Evolutionary conservation across 2,888 invertebrate species (phyloP).

Genomic region (Diadegma fenestrale): DNA sequence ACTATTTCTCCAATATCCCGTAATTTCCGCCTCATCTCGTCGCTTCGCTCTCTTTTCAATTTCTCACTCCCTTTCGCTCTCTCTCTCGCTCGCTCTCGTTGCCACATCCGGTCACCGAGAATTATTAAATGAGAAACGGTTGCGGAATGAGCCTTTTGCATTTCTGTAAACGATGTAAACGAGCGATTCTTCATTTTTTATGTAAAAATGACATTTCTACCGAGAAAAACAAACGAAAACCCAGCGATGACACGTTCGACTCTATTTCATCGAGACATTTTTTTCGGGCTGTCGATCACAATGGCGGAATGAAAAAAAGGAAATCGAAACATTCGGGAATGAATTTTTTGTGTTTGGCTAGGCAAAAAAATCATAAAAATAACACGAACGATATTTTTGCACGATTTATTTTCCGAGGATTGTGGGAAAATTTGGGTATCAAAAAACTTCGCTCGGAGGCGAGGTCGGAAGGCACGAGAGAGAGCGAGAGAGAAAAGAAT

Average conservation of each 20-base stretch:
- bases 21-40: constrained; percentile 76
- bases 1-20: constrained; percentile 80
- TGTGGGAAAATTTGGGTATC: not conserved
- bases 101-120: constrained; percentile 45
- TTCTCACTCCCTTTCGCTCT: constrained; percentile 32
- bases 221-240: not conserved
- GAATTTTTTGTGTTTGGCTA: not conserved
- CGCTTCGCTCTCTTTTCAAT: constrained; percentile 31
- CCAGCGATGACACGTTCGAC: not conserved
- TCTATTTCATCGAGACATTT: not conserved
- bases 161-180: constrained; percentile 19
- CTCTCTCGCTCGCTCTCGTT: constrained; percentile 8
- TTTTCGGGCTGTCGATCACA: not conserved
- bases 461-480: constrained; percentile 26
- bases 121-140: constrained; percentile 64
- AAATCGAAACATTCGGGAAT: not conserved
- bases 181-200: constrained; percentile 6
- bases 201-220: not conserved
- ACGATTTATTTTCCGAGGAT: not conserved
- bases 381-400: not conserved
- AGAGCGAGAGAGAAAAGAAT: not conserved
- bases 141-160: constrained; percentile 44
- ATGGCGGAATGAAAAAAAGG: constrained; percentile 6
- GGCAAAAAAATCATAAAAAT: not conserved
- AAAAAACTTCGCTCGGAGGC: too few species aligned